Evolutionary conservation across 2,797 vertebrate species (phyloP).

Genomic region (Betta splendens): DNA sequence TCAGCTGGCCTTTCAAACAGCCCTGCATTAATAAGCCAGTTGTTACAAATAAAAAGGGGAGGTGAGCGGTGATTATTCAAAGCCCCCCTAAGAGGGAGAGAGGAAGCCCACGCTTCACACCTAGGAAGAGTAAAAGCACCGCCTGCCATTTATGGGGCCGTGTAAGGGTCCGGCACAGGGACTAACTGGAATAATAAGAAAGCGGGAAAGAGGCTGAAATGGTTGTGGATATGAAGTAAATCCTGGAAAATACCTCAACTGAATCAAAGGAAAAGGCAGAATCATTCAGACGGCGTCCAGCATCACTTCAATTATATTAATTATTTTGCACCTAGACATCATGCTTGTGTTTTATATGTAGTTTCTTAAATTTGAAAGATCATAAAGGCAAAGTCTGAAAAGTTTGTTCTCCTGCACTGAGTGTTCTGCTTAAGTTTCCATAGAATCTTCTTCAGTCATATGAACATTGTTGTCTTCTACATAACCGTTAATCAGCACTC

Average conservation of each 20-base stretch:
- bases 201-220: slow-evolving; percentile 13
- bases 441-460: too few species aligned
- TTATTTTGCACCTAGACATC: too few species aligned
- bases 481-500: too few species aligned
- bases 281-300: background rate
- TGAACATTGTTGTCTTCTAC: too few species aligned
- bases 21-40: slow-evolving; percentile 78
- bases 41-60: slow-evolving; percentile 74
- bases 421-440: too few species aligned
- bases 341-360: background rate
- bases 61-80: slow-evolving; percentile 74
- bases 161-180: slow-evolving; percentile 29
- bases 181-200: slow-evolving; percentile 33
- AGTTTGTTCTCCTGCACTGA: too few species aligned
- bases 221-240: slow-evolving; percentile 19
- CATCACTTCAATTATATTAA: background rate
- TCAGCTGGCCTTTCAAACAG: slow-evolving; percentile 74
- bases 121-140: slow-evolving; percentile 60
- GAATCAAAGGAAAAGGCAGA: slow-evolving; percentile 6
- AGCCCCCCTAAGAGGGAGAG: slow-evolving; percentile 45
- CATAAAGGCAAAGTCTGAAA: too few species aligned
- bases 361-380: too few species aligned
- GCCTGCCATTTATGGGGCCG: slow-evolving; percentile 57
- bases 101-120: slow-evolving; percentile 65
- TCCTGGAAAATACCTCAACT: slow-evolving; percentile 4